A percentile compares a stretch with the other conserved stretches of the same genome.
Evolutionary conservation across 2,113 vertebrate species (phyloP).

Genomic region (Barnardius zonarius): DNA sequence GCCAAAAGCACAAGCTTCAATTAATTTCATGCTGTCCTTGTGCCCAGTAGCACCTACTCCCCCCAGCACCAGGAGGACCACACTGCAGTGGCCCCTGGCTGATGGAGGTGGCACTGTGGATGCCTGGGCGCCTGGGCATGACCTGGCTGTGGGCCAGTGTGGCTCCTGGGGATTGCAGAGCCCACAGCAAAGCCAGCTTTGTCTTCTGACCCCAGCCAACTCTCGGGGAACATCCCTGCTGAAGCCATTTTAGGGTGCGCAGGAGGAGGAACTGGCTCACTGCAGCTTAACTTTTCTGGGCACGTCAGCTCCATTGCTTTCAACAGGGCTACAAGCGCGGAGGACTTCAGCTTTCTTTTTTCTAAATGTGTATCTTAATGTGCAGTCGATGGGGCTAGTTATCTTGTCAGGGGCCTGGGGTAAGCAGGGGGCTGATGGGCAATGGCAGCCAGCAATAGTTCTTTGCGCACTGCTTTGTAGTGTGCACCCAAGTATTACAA

Average conservation of each 20-base stretch:
- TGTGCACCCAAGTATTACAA: constrained; percentile 8
- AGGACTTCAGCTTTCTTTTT: background rate
- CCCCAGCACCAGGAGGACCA: background rate
- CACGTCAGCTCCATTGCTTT: background rate
- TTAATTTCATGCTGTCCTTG: background rate
- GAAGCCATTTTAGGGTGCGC: background rate
- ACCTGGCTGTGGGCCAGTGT: background rate
- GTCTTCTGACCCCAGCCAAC: background rate
- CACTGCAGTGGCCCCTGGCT: rapidly evolving
- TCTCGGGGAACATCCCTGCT: background rate
- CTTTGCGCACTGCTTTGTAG: background rate
- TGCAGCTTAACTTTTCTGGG: background rate
- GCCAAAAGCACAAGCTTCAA: background rate
- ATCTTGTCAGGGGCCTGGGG: constrained; percentile 18
- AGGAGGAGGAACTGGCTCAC: background rate
- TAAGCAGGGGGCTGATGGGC: background rate
- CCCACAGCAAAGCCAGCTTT: background rate
- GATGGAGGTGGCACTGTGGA: background rate
- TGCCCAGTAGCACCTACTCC: background rate
- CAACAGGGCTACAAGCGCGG: background rate
- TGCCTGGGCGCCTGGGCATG: background rate
- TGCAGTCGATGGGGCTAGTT: background rate
- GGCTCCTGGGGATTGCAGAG: background rate
- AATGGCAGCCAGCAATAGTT: background rate
- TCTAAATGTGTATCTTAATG: background rate